Evolutionary conservation across 2,113 vertebrate genomes (phyloP).

Genomic region (Aegotheles bennettii): DNA sequence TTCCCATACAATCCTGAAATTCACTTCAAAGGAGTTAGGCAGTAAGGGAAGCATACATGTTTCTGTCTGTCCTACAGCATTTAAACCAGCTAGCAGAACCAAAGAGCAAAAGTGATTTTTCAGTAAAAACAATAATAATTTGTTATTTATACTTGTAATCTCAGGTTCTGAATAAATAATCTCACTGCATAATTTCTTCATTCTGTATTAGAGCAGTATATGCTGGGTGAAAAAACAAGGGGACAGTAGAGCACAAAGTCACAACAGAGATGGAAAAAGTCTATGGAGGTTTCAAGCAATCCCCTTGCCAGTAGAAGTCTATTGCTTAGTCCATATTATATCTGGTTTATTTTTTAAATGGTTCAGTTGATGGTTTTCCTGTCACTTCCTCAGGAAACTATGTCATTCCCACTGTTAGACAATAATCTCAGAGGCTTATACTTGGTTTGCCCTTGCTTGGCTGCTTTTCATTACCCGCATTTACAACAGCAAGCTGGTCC

Average conservation of each 20-base stretch:
- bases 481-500: neutral
- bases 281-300: neutral
- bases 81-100: neutral
- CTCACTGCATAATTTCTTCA: neutral
- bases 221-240: neutral
- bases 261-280: neutral
- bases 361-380: neutral
- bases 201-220: neutral
- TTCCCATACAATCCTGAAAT: neutral
- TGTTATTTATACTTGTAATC: neutral
- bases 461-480: neutral
- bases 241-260: neutral
- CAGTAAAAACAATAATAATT: neutral
- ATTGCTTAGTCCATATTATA: neutral
- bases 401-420: neutral
- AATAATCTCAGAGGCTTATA: neutral
- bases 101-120: neutral
- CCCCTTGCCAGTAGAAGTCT: neutral
- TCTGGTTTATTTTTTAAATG: neutral
- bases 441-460: neutral
- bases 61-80: neutral
- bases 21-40: neutral
- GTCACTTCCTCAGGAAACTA: neutral
- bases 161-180: neutral
- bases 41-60: neutral